phyloP scores from a whole-genome alignment of 2,888 invertebrate genomes.

The Carpatolechia fugitivella region DNA sequence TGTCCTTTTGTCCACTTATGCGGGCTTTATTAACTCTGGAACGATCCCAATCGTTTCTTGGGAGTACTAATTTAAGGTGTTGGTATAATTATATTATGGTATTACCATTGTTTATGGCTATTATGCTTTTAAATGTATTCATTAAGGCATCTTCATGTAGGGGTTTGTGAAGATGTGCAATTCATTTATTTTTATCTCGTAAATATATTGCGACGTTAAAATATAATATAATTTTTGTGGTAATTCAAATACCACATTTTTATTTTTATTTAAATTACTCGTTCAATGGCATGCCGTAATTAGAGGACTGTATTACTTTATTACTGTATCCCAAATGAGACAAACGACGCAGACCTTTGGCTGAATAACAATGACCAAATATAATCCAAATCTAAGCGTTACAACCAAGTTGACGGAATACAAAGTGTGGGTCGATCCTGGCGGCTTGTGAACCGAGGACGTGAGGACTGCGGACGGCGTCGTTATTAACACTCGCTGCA shows the following conservation, averaged over 20 bases:
- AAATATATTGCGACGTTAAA: not conserved
- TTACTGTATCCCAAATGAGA: conserved; percentile 67
- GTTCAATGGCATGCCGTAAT: conserved; percentile 7
- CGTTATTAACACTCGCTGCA: conserved; percentile 71
- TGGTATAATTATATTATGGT: conserved; percentile 28
- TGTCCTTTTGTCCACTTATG: conserved; percentile 50
- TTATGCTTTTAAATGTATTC: conserved; percentile 35
- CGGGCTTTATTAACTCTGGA: conserved; percentile 51
- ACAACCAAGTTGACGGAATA: conserved; percentile 66
- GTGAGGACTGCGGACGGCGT: conserved; percentile 68
- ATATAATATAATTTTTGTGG: not conserved
- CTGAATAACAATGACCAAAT: conserved; percentile 72
- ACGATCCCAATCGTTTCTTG: conserved; percentile 37
- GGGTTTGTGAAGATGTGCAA: not conserved
- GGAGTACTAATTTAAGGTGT: conserved; percentile 41
- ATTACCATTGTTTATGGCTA: conserved; percentile 25
- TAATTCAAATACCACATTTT: not conserved
- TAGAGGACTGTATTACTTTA: conserved; percentile 49
- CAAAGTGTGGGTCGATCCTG: conserved; percentile 58
- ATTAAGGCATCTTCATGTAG: conserved; percentile 27
- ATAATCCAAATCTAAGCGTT: conserved; percentile 78
- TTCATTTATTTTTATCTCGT: not conserved
- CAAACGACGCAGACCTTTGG: conserved; percentile 56
- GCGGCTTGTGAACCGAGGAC: conserved; percentile 75
- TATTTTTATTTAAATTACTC: not conserved